Evolutionary conservation across 2,113 vertebrate genomes (phyloP).

Genomic region (Mirounga angustirostris): DNA sequence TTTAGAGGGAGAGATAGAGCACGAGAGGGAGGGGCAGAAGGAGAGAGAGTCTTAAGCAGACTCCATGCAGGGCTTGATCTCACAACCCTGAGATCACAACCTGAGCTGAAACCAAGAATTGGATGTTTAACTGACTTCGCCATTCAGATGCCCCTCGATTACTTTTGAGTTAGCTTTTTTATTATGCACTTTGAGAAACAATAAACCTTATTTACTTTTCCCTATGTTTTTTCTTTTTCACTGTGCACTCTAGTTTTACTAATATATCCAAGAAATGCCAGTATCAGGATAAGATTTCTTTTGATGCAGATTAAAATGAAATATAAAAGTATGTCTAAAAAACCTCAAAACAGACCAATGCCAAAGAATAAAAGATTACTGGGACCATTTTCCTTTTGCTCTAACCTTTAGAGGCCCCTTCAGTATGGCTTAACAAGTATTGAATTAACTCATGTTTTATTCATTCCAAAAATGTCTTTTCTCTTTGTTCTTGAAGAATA

Average conservation of each 20-base stretch:
- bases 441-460: neutral
- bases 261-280: neutral
- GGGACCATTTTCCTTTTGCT: neutral
- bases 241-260: neutral
- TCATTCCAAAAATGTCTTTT: neutral
- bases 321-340: neutral
- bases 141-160: neutral
- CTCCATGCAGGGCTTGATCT: neutral
- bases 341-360: neutral
- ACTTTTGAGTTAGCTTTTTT: conserved; percentile 19
- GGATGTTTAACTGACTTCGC: neutral
- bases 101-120: neutral
- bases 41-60: neutral
- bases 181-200: neutral
- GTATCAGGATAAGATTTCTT: neutral
- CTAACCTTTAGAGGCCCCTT: neutral
- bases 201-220: neutral
- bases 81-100: neutral
- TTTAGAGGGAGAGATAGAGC: too few relatives aligned
- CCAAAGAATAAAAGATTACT: neutral
- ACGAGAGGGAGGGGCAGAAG: too few relatives aligned
- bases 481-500: neutral
- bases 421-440: neutral
- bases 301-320: neutral
- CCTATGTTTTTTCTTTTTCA: neutral